These are phyloP conservation scores for Ophraella communa DNA, from an alignment of 2,888 invertebrate species.

Conservation along the genomic window DNA sequence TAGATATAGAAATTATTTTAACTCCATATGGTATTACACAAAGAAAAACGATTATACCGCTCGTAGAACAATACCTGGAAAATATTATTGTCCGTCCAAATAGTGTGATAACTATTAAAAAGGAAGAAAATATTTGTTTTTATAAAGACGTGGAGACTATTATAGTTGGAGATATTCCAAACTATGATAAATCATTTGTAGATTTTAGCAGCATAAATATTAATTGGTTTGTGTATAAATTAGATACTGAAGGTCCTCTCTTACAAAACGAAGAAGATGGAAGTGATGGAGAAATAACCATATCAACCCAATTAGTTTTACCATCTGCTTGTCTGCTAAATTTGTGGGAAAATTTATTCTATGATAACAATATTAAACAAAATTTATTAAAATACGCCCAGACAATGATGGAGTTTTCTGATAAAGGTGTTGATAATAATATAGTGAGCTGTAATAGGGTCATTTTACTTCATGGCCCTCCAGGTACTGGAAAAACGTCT, in stretches of 20 bases:
- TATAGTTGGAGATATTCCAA: conserved; percentile 47
- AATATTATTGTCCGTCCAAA: conserved; percentile 46
- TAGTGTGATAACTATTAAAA: conserved; percentile 47
- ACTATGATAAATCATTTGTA: conserved; percentile 41
- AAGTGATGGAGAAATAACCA: conserved; percentile 65
- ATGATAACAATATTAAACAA: conserved; percentile 75
- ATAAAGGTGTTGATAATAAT: conserved; percentile 78
- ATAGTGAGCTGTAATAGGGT: conserved; percentile 91
- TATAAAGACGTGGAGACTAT: conserved; percentile 49
- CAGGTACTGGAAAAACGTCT: conserved; percentile 95
- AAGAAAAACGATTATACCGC: conserved; percentile 41
- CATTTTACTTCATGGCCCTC: conserved; percentile 84
- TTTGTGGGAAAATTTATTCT: conserved; percentile 90
- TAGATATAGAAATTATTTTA: conserved; percentile 49
- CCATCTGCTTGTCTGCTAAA: conserved; percentile 82
- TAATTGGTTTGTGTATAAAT: conserved; percentile 61
- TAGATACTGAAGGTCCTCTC: conserved; percentile 63
- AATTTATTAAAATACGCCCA: conserved; percentile 82
- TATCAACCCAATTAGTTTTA: conserved; percentile 82
- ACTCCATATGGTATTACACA: conserved; percentile 43
- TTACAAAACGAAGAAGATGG: conserved; percentile 64
- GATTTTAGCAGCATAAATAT: conserved; percentile 46
- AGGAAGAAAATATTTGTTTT: conserved; percentile 41
- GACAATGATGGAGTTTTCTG: conserved; percentile 85
- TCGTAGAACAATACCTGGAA: conserved; percentile 48